Base-by-base conservation (phyloP, 2,888 invertebrate genomes). In the Agonopterix heracliana region DNA sequence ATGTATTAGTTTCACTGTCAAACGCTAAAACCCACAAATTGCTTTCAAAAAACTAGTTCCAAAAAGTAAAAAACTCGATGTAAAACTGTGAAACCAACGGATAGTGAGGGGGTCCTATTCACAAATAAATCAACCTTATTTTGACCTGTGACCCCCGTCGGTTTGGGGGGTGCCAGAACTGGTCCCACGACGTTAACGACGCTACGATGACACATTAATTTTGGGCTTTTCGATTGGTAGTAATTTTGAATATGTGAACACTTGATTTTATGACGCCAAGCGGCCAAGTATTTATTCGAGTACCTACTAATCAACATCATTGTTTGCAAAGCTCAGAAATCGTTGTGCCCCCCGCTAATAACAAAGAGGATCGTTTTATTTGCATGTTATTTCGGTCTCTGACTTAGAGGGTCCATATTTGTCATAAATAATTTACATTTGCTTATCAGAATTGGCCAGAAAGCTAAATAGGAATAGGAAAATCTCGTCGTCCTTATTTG, bases 121-220 rank as follows among this genome's bases (percentile, higher is more conserved):
- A 52, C 50, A 51, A 47, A 64, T 63, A 63, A 65, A 66, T 63
- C 67, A 65, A 60, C 55, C 53, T 56, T 59, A 46, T 54, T 55
- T 64, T 66, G 61, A 64, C 65, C 67, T 54, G n/a, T 61, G 59
- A 59, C 61, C 63, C 52, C 52, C 45, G 44, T 51, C 47, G 59
- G 38, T 50, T 50, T 50, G 47, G 49, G 54, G 61, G 53, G 51
- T 52, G 53, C 51, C 53, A 40, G 14, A 10, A n/a, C 10, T 48
- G 48, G 55, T 51, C 55, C 43, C 54, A 51, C 50, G 54, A 53
- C 45, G 47, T 53, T 60, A 60, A 60, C 60, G 59, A 60, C 50
- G 41, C 34, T 48, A 41, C 45, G 51, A 57, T 58, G 58, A 61
- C 54, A 52, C 42, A 56, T 41, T 9, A 47, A 47, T 40, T 46